Conservation (phyloP, 2,797 vertebrate genomes). For the Arnoldichthys spilopterus region DNA sequence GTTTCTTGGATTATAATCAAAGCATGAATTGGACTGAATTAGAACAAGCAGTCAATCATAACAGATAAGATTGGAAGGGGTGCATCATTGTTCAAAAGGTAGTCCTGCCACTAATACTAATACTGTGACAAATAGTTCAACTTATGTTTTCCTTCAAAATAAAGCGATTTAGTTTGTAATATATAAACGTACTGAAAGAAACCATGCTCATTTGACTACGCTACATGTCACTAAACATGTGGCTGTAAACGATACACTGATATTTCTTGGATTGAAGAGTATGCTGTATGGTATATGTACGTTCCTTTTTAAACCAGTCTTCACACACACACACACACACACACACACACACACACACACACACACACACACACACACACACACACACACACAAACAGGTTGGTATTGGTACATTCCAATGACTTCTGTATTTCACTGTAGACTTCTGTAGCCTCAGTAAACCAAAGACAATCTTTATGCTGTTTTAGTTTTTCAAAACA, state of each 20-base stretch:
- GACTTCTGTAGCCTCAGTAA: too few relatives aligned
- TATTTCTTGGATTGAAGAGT: not conserved
- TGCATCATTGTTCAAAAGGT: too few relatives aligned
- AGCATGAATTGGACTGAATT: not conserved
- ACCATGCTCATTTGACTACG: too few relatives aligned
- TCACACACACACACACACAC: not conserved
- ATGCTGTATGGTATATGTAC: not conserved
- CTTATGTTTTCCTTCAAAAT: not conserved
- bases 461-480: too few relatives aligned
- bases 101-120: too few relatives aligned
- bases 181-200: not conserved
- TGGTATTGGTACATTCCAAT: too few relatives aligned
- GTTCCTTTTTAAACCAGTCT: not conserved
- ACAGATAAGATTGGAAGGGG: not conserved
- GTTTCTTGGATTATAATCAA: not conserved
- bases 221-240: not conserved
- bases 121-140: too few relatives aligned
- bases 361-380: not conserved
- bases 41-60: not conserved
- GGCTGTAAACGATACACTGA: not conserved
- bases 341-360: not conserved
- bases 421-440: too few relatives aligned
- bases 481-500: too few relatives aligned
- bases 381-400: not conserved
- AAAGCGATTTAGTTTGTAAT: not conserved